Percentiles rank a stretch among this genome's conserved stretches.
Evolutionary conservation across 1,140 invertebrate species (phyloP).

Genomic region (Temnothorax longispinosus): DNA sequence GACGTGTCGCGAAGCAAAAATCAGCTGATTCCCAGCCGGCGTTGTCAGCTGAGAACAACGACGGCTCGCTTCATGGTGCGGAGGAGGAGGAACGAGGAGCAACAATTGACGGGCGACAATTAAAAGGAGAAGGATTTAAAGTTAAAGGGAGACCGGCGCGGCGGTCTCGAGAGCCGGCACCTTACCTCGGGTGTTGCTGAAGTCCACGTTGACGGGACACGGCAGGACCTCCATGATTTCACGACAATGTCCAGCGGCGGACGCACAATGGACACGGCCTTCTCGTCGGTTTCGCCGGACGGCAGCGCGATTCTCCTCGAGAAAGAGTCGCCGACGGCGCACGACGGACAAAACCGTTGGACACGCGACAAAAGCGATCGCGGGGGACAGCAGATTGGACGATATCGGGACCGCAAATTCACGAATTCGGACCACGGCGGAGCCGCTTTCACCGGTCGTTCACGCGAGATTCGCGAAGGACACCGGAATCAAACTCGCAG

Average conservation of each 20-base stretch:
- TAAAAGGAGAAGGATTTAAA: no score
- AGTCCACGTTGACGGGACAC: constrained; percentile 83
- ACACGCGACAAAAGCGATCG: neutral
- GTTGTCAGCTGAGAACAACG: constrained; percentile 61
- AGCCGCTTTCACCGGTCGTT: neutral
- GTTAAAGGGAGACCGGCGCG: neutral
- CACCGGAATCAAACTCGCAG: no score
- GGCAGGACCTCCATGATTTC: constrained; percentile 82
- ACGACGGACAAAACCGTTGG: no score
- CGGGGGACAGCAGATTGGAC: neutral
- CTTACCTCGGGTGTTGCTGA: constrained; percentile 83
- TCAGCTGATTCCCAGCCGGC: constrained; percentile 54
- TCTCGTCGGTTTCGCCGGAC: constrained; percentile 18
- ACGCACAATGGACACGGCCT: constrained; percentile 2
- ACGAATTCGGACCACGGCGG: no score
- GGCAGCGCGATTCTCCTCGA: neutral
- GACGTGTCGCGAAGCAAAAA: constrained; percentile 28
- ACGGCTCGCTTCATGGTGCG: neutral
- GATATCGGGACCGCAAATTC: no score
- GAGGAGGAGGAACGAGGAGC: neutral
- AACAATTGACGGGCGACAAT: neutral
- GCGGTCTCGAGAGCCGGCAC: neutral
- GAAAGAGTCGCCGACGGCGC: neutral
- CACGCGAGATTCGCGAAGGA: no score
- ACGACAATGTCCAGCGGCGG: constrained; percentile 4